Percentiles rank a stretch among this genome's conserved stretches.
phyloP scores from a whole-genome alignment of 2,113 vertebrate species.

The Ranitomeya imitator region DNA sequence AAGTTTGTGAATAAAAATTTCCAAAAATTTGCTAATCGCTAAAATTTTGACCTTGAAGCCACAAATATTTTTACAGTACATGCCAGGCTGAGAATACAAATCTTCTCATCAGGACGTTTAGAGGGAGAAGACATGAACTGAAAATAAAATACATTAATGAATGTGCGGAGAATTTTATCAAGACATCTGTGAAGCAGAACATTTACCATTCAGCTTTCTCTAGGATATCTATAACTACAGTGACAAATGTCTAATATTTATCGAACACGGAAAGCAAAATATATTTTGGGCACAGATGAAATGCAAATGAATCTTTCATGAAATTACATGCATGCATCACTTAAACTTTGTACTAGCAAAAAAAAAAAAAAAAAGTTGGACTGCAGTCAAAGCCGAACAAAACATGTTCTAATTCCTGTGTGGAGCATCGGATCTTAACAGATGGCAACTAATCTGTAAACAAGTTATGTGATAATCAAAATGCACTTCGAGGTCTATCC shows the following conservation, averaged over 20 bases:
- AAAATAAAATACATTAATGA: background rate
- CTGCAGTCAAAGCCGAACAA: constrained; percentile 53
- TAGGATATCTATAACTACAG: background rate
- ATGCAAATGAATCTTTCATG: constrained; percentile 50
- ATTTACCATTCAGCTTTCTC: background rate
- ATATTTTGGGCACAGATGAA: constrained; percentile 46
- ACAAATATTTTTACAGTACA: too few relatives aligned
- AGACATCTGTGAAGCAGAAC: background rate
- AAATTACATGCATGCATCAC: constrained; percentile 48
- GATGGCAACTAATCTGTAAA: constrained; percentile 55
- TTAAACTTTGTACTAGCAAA: constrained; percentile 49
- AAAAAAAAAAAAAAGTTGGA: constrained; percentile 45
- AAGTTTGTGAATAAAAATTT: too few relatives aligned
- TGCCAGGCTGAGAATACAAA: background rate
- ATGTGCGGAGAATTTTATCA: background rate
- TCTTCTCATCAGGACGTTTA: background rate
- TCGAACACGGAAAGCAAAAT: constrained; percentile 9
- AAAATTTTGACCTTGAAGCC: too few relatives aligned
- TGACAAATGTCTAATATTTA: constrained; percentile 11
- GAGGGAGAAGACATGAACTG: background rate
- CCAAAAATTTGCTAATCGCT: too few relatives aligned
- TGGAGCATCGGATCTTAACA: constrained; percentile 57
- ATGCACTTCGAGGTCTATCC: constrained; percentile 50
- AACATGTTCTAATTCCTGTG: constrained; percentile 55
- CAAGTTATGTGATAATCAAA: constrained; percentile 57